Percentiles rank a stretch among this genome's conserved stretches.
Conservation (phyloP, 1,140 invertebrate species). For the Aricia agestis region DNA sequence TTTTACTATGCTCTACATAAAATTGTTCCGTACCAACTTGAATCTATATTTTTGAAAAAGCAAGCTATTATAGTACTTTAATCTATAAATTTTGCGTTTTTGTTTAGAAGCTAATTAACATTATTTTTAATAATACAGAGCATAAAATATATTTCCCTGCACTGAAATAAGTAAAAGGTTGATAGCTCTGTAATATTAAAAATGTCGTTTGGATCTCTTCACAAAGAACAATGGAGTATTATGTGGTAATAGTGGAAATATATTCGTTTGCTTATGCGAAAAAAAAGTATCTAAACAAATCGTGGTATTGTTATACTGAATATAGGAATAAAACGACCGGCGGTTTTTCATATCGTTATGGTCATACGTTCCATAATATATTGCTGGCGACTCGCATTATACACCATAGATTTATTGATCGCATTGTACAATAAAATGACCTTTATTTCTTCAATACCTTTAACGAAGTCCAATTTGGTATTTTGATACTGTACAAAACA, state of each 20-base stretch:
- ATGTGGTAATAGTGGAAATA: constrained; percentile 75
- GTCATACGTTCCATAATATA: constrained; percentile 41
- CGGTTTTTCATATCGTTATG: constrained; percentile 52
- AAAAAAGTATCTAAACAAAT: constrained; percentile 74
- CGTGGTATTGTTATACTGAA: constrained; percentile 64
- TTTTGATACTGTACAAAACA: background rate
- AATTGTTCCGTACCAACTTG: no score
- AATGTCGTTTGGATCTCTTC: constrained; percentile 66
- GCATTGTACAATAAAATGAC: background rate
- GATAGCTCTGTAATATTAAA: constrained; percentile 53
- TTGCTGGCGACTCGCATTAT: constrained; percentile 28
- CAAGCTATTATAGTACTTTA: no score
- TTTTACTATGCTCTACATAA: no score
- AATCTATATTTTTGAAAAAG: no score
- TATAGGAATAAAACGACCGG: constrained; percentile 49
- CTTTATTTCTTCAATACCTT: background rate
- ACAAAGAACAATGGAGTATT: constrained; percentile 72
- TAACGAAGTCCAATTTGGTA: constrained; percentile 1
- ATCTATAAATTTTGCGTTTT: no score
- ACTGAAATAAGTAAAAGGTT: background rate
- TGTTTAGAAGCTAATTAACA: background rate
- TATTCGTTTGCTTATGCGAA: constrained; percentile 68
- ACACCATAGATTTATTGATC: constrained; percentile 22
- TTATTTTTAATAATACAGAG: background rate
- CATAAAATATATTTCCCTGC: background rate